phyloP scores from a whole-genome alignment of 2,113 vertebrate species.

The Pteruthius melanotis region DNA sequence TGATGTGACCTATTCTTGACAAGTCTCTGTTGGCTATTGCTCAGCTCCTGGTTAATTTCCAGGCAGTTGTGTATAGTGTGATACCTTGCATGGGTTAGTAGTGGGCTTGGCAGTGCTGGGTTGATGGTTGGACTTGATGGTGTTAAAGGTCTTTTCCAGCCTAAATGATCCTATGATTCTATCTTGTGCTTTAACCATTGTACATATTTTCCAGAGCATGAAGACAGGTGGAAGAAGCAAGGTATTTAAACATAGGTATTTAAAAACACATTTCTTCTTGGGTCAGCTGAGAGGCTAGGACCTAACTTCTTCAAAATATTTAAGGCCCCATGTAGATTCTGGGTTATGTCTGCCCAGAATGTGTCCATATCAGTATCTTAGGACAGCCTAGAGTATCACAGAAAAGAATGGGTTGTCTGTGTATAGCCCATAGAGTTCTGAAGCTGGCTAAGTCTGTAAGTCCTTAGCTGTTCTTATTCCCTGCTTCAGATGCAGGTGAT shows the following conservation, averaged over 20 bases:
- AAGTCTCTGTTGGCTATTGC: not conserved
- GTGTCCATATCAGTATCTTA: not conserved
- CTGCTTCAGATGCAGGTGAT: not conserved
- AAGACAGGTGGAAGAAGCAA: not conserved
- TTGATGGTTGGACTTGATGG: not conserved
- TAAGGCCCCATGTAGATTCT: not conserved
- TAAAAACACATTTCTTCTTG: no score
- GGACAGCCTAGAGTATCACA: not conserved
- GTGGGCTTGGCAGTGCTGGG: not conserved
- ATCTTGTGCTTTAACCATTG: not conserved
- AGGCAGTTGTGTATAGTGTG: not conserved
- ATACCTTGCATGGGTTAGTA: not conserved
- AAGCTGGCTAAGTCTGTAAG: not conserved
- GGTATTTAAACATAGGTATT: not conserved
- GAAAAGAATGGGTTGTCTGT: not conserved
- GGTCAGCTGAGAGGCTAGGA: not conserved
- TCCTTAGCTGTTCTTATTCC: not conserved
- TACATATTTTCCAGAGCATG: not conserved
- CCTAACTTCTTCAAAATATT: not conserved
- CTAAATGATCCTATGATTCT: not conserved
- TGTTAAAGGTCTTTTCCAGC: not conserved
- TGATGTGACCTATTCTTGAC: not conserved
- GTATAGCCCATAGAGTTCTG: not conserved
- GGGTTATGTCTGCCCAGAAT: not conserved
- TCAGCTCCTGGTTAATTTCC: not conserved